Evolutionary conservation across 2,113 vertebrate genomes (phyloP).

Genomic region (Craseonycteris thonglongyai): DNA sequence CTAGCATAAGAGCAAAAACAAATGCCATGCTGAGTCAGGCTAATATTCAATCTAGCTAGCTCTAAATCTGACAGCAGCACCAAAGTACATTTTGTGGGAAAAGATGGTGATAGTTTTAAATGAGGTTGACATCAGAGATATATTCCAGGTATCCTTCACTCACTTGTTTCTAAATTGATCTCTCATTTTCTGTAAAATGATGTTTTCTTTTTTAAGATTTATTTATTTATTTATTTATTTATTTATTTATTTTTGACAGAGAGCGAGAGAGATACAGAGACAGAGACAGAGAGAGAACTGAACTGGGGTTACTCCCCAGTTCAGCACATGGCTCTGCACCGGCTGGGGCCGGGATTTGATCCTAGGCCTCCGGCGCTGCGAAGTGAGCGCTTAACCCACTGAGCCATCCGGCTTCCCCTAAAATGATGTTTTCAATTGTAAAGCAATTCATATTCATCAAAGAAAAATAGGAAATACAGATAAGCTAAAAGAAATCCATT

Average conservation of each 20-base stretch:
- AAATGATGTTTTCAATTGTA: not conserved
- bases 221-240: too few relatives aligned
- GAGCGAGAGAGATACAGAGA: too few relatives aligned
- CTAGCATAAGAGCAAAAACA: conserved; percentile 51
- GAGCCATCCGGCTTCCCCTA: too few relatives aligned
- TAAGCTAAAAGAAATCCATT: not conserved
- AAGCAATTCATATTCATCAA: not conserved
- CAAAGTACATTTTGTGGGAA: conserved; percentile 57
- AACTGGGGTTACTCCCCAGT: too few relatives aligned
- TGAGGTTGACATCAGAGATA: not conserved
- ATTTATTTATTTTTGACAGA: too few relatives aligned
- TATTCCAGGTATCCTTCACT: not conserved
- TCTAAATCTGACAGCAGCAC: conserved; percentile 23
- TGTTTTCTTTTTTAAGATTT: too few relatives aligned
- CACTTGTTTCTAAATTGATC: not conserved
- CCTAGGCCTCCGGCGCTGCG: too few relatives aligned
- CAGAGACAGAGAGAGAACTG: too few relatives aligned
- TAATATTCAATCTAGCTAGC: conserved; percentile 14
- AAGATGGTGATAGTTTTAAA: not conserved
- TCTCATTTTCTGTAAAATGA: not conserved
- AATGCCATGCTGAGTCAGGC: conserved; percentile 56
- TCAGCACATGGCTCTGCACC: too few relatives aligned
- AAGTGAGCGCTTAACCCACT: too few relatives aligned
- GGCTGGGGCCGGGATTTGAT: too few relatives aligned
- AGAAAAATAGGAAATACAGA: not conserved